Conservation (phyloP, 2,888 invertebrate species). For the Melipona beecheii region DNA sequence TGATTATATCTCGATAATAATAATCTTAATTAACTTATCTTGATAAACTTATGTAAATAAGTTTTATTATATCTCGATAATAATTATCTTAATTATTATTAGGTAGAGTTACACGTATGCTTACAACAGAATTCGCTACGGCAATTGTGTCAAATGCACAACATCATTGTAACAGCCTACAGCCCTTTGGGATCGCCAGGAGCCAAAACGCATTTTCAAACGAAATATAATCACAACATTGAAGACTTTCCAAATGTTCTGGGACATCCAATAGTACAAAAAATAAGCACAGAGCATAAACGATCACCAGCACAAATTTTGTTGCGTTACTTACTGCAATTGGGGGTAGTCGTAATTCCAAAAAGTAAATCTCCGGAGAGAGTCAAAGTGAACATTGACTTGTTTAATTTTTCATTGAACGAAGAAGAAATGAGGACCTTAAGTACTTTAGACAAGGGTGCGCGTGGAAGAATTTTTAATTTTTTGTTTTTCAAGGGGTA, state of each 20-base stretch:
- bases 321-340: constrained; percentile 89
- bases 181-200: constrained; percentile 91
- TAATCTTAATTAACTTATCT: not conserved
- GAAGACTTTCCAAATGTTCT: constrained; percentile 86
- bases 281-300: constrained; percentile 86
- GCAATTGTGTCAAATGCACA: constrained; percentile 86
- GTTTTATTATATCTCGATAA: not conserved
- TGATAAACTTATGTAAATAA: not conserved
- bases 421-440: constrained; percentile 86
- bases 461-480: constrained; percentile 88
- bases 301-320: constrained; percentile 90
- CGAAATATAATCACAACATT: constrained; percentile 78
- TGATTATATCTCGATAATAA: not conserved
- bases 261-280: constrained; percentile 86
- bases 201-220: constrained; percentile 85
- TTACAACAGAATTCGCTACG: constrained; percentile 89
- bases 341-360: constrained; percentile 90
- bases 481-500: constrained; percentile 85
- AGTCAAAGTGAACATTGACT: constrained; percentile 89
- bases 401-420: constrained; percentile 88
- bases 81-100: constrained; percentile 19
- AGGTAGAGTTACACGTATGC: constrained; percentile 91
- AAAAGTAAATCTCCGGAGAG: constrained; percentile 90
- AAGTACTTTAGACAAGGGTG: constrained; percentile 87
- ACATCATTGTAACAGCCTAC: constrained; percentile 89